Base-by-base conservation (phyloP, 2,113 vertebrate species). In the Lagopus muta region DNA sequence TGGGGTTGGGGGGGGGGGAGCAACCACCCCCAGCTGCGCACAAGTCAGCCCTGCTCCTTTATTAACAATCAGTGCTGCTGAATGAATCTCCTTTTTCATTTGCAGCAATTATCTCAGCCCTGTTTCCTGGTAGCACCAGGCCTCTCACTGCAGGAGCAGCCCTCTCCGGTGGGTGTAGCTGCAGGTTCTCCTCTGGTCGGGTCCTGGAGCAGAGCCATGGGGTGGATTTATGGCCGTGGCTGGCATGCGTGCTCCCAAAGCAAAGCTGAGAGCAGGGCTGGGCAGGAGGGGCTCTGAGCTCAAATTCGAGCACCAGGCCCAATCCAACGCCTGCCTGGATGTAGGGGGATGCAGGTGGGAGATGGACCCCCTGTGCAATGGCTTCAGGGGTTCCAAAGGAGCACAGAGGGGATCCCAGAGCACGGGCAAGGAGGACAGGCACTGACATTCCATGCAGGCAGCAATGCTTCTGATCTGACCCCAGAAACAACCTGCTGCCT, bases 321-420 rank as follows among this genome's bases (percentile, higher is more conserved):
- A 38, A 9, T 22, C 36, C 61, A 0, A 38, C 0, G 8, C 62
- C 32, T 3, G 28, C 20, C 13, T 0, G 28, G 27, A 28, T 28
- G 15, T 10, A 27, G 27, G 50, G 57, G 0, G 13, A 19, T 27
- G 16, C 36, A 5, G 81, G 14, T 14, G 3, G 42, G 47, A 17
- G 3, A 2, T 4, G 40, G 24, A 62, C 47, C 25, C 64, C 36
- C 22, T 10, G 8, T 17, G 55, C 65, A 11, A 27, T 1, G 57
- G n/a, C 7, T 30, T 1, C 11, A 0, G 72, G 34, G 13, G 32
- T 3, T 3, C 67, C 2, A 0, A 13, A 66, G 58, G 66, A 12
- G 15, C 36, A 0, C 24, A 2, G 81, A 32, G 55, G 66, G 3
- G 38, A 4, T 15, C 12, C 1, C 40, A 10, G 55, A 11, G 69